phyloP scores from a whole-genome alignment of 2,113 vertebrate species.

The Dunckerocampus dactyliophorus region DNA sequence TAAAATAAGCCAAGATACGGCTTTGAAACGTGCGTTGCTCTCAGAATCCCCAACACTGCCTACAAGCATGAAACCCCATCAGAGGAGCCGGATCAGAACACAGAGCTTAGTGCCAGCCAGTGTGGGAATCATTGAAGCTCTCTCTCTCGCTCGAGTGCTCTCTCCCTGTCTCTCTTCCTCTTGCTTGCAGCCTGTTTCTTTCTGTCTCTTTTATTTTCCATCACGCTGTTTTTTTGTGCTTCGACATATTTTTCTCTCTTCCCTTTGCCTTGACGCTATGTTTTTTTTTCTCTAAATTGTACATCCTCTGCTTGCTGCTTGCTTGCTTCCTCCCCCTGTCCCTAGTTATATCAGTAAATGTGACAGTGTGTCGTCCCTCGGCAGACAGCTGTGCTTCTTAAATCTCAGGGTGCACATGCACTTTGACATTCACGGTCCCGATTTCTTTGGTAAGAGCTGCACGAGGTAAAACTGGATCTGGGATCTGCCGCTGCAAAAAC shows the following conservation, averaged over 20 bases:
- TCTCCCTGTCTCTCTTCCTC: slow-evolving; percentile 14
- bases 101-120: slow-evolving; percentile 60
- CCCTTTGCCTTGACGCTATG: not conserved
- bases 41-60: slow-evolving; percentile 51
- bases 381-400: slow-evolving; percentile 83
- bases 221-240: slow-evolving; percentile 7
- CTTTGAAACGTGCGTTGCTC: slow-evolving; percentile 40
- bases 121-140: slow-evolving; percentile 52
- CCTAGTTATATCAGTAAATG: slow-evolving; percentile 44
- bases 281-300: slow-evolving; percentile 3
- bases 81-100: slow-evolving; percentile 53
- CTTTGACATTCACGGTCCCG: slow-evolving; percentile 66
- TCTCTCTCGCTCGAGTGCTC: slow-evolving; percentile 15
- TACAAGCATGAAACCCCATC: slow-evolving; percentile 61
- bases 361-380: slow-evolving; percentile 72
- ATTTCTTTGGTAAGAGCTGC: slow-evolving; percentile 77
- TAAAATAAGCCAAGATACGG: slow-evolving; percentile 28
- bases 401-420: slow-evolving; percentile 58
- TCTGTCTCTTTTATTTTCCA: slow-evolving; percentile 28
- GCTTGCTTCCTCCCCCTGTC: slow-evolving; percentile 26
- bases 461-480: slow-evolving; percentile 74
- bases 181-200: slow-evolving; percentile 1
- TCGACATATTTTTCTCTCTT: slow-evolving; percentile 8
- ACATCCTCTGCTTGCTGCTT: slow-evolving; percentile 10
- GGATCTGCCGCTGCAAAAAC: slow-evolving; percentile 44